A percentile compares a stretch with the other conserved stretches of the same genome.
Evolutionary conservation across 2,113 vertebrate genomes (phyloP).

Genomic region (Phodopus roborovskii): DNA sequence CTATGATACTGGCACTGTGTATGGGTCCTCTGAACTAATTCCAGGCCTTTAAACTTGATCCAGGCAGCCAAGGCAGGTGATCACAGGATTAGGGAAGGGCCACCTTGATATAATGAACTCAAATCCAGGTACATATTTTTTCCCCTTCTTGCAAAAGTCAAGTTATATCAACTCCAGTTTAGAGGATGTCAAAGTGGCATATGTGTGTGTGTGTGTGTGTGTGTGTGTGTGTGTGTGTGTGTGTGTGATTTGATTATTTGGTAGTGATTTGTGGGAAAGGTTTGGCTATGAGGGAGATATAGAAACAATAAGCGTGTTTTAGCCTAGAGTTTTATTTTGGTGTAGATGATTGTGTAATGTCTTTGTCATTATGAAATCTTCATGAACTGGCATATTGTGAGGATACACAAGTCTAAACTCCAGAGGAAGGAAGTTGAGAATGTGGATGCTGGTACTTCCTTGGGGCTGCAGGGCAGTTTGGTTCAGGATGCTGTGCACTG

Average conservation of each 20-base stretch:
- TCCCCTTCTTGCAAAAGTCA: neutral
- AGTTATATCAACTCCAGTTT: conserved; percentile 8
- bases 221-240: neutral
- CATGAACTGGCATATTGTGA: neutral
- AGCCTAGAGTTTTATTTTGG: conserved; percentile 41
- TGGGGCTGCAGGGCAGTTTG: too few relatives aligned
- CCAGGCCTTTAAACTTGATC: conserved; percentile 77
- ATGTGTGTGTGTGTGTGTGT: neutral
- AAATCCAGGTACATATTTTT: neutral
- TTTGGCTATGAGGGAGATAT: neutral
- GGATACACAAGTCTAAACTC: neutral
- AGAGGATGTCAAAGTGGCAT: neutral
- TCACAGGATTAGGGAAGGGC: conserved; percentile 47
- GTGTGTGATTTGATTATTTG: neutral
- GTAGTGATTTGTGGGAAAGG: neutral
- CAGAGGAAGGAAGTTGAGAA: neutral
- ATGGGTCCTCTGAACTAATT: conserved; percentile 58
- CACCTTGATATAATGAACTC: conserved; percentile 45
- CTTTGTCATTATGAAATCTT: neutral
- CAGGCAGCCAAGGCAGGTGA: conserved; percentile 1
- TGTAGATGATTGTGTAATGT: neutral
- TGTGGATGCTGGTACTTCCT: neutral
- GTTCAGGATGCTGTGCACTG: neutral
- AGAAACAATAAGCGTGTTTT: neutral
- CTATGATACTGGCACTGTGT: neutral